Evolutionary conservation across 92 coral and sea anemone species (phyloP), one percentile per base, ranked within the genome.

Genomic region (Porites divaricata): DNA sequence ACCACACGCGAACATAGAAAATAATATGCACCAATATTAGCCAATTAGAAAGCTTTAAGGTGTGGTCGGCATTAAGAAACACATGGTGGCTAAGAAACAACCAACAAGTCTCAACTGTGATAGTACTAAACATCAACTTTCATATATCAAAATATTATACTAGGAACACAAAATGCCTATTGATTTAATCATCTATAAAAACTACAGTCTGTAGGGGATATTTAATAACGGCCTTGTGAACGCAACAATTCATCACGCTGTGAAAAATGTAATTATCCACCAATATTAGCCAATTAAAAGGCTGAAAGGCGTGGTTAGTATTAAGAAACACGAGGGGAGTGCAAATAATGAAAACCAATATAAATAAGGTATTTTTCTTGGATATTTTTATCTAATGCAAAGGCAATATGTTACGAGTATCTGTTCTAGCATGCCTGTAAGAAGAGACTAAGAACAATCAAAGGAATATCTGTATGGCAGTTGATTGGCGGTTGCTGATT

Each of bases 251-350:
- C 25, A 74, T 53, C 78, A 74, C 21, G n/a, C 64, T 53, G 22
- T 0, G 15, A 20, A n/a, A 8, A 4, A 54, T 23, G 63, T 22
- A 74, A 53, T 54, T 21, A 74, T 23, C 63, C 4, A 10, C 50
- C 51, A 52, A 15, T 23, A 15, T 74, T 63, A 53, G 64, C 78
- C 78, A 74, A 74, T 74, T 63, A 74, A 9, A 23, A 74, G 6
- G 45, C 23, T 8, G 15, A 58, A 13, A 22, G 26, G 11, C 10
- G 17, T 74, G 64, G 65, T 64, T n/a, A 17, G 26, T 64, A 17
- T n/a, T n/a, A 64, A 14, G 41, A 2, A 20, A 45, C 26, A 8
- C 50, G 45, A 14, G 45, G 49, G 8, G 59, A 25, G 64, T 6
- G 13, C 21, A 50, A 71, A 20, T 16, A 17, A 22, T n/a, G 48